These are phyloP conservation scores for Muraenolepis orangiensis DNA, from an alignment of 2,797 vertebrate genomes.

Conservation along the genomic window DNA sequence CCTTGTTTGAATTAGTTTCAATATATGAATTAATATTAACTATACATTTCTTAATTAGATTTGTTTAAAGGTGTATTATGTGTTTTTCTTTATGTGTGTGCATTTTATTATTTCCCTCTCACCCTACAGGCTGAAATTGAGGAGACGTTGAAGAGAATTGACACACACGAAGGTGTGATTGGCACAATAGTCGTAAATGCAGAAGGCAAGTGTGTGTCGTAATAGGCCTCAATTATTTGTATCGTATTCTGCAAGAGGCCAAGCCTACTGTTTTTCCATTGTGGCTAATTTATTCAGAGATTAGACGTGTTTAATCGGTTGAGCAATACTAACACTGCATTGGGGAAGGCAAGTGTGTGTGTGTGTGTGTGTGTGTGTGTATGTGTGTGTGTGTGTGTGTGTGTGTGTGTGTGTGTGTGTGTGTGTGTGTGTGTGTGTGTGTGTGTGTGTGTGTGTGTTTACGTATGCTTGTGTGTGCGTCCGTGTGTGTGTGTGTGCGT, in stretches of 20 bases:
- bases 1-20: neutral
- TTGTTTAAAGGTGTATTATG: neutral
- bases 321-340: neutral
- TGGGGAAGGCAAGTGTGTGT: neutral
- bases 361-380: neutral
- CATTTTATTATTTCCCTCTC: neutral
- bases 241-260: neutral
- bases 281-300: neutral
- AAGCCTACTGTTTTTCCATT: neutral
- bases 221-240: neutral
- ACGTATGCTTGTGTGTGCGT: too few relatives aligned
- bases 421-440: neutral
- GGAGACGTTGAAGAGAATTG: conserved; percentile 79
- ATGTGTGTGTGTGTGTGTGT: neutral
- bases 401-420: neutral
- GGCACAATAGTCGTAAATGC: conserved; percentile 74
- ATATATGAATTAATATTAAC: too few relatives aligned
- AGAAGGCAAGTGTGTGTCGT: conserved; percentile 61
- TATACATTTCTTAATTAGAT: neutral
- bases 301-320: neutral
- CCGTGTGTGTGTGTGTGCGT: neutral
- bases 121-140: conserved; percentile 74
- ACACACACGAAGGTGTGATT: conserved; percentile 75
- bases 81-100: neutral
- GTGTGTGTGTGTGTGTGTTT: neutral